Evolutionary conservation across 2,797 vertebrate species (phyloP).

Genomic region (Coccyzus lansbergi): DNA sequence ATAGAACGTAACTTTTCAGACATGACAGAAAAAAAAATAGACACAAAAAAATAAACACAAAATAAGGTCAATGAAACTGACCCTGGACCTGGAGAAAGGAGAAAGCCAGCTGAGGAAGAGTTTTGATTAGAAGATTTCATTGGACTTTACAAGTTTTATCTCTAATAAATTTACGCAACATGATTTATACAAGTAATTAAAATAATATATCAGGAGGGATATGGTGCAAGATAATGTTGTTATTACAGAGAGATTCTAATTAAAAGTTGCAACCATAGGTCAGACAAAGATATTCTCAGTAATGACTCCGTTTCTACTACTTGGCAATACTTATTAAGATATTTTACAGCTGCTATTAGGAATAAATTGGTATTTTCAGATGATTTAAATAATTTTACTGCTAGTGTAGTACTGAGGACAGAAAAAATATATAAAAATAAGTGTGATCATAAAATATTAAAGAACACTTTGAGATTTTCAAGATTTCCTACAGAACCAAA

Average conservation of each 20-base stretch:
- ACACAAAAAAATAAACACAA: not conserved
- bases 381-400: not conserved
- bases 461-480: not conserved
- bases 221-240: not conserved
- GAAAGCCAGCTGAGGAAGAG: not conserved
- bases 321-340: not conserved
- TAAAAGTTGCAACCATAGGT: slow-evolving; percentile 1
- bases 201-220: slow-evolving; percentile 1
- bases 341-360: not conserved
- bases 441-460: not conserved
- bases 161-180: not conserved
- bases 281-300: not conserved
- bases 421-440: not conserved
- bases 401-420: not conserved
- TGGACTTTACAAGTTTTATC: not conserved
- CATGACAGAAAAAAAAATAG: not conserved
- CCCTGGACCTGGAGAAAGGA: not conserved
- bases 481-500: not conserved
- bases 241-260: not conserved
- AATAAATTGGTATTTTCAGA: not conserved
- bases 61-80: not conserved
- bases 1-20: not conserved
- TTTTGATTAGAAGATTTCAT: not conserved
- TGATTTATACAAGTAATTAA: slow-evolving; percentile 9
- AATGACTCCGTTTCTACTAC: not conserved